Evolutionary conservation across 2,888 invertebrate species (phyloP).

Genomic region (Phytoseiulus persimilis): DNA sequence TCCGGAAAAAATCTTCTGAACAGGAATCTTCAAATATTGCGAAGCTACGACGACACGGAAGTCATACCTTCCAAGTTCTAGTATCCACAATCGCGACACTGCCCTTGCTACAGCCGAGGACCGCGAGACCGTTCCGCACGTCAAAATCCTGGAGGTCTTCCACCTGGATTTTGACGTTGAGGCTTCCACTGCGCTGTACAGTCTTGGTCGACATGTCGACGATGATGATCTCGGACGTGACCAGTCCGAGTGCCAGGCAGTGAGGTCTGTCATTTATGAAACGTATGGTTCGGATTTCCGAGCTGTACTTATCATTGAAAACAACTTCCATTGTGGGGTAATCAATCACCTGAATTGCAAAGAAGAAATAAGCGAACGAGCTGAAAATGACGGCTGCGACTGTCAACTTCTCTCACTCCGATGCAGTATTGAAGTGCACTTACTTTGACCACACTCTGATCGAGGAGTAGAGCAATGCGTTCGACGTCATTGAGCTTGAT

Average conservation of each 20-base stretch:
- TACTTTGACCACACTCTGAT: not conserved
- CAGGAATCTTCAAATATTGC: not conserved
- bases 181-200: not conserved
- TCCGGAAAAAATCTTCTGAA: too few relatives aligned
- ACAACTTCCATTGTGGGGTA: slow-evolving; percentile 13
- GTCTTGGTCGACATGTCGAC: slow-evolving; percentile 6
- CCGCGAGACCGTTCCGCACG: not conserved
- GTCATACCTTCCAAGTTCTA: slow-evolving; percentile 8
- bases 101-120: slow-evolving; percentile 15
- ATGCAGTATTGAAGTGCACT: not conserved
- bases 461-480: slow-evolving; percentile 7
- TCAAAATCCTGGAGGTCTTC: slow-evolving; percentile 33
- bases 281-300: slow-evolving; percentile 11
- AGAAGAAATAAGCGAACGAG: not conserved
- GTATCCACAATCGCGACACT: slow-evolving; percentile 12
- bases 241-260: slow-evolving; percentile 7
- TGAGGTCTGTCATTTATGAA: slow-evolving; percentile 14
- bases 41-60: too few relatives aligned
- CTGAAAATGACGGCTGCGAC: too few relatives aligned
- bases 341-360: slow-evolving; percentile 8
- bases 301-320: slow-evolving; percentile 7
- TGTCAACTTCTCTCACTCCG: not conserved
- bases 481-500: not conserved
- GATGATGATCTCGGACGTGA: not conserved
- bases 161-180: not conserved